Percentiles rank a stretch among this genome's conserved stretches.
Evolutionary conservation across 1,140 invertebrate genomes (phyloP).

Genomic region (Antheraea pernyi): DNA sequence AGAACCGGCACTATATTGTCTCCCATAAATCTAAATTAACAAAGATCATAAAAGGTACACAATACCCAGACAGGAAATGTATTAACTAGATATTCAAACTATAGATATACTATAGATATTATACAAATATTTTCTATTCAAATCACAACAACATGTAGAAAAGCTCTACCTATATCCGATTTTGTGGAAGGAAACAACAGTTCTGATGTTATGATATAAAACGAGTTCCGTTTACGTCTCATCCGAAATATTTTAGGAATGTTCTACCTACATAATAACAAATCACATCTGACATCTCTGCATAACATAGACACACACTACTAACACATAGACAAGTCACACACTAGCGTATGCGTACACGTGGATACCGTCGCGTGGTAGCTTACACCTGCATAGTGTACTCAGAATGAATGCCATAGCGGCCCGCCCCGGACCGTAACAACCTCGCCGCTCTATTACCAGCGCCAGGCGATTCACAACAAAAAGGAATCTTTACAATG

Average conservation of each 20-base stretch:
- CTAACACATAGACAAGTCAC: slow-evolving; percentile 12
- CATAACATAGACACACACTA: neutral
- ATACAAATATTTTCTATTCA: neutral
- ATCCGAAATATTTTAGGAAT: slow-evolving; percentile 7
- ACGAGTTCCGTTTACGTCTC: neutral
- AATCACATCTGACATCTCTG: slow-evolving; percentile 24
- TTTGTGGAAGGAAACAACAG: neutral
- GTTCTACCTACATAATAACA: slow-evolving; percentile 21
- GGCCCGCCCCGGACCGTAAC: slow-evolving; percentile 7
- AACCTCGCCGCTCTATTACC: neutral
- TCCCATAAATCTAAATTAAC: too few species aligned
- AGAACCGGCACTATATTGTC: too few species aligned
- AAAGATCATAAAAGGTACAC: too few species aligned
- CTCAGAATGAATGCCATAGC: neutral
- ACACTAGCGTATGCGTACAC: slow-evolving; percentile 17
- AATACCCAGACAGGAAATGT: too few species aligned
- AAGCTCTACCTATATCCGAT: neutral
- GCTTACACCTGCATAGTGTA: slow-evolving; percentile 6
- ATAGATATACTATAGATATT: neutral
- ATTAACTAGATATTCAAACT: too few species aligned
- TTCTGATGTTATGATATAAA: neutral
- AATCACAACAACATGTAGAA: neutral
- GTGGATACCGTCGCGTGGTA: slow-evolving; percentile 19
- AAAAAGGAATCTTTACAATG: slow-evolving; percentile 40
- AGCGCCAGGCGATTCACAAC: slow-evolving; percentile 19